Percentiles rank a stretch among this genome's conserved stretches.
These are phyloP conservation scores for Oncorhynchus tshawytscha DNA, from an alignment of 2,113 vertebrate species.

Conservation along the genomic window DNA sequence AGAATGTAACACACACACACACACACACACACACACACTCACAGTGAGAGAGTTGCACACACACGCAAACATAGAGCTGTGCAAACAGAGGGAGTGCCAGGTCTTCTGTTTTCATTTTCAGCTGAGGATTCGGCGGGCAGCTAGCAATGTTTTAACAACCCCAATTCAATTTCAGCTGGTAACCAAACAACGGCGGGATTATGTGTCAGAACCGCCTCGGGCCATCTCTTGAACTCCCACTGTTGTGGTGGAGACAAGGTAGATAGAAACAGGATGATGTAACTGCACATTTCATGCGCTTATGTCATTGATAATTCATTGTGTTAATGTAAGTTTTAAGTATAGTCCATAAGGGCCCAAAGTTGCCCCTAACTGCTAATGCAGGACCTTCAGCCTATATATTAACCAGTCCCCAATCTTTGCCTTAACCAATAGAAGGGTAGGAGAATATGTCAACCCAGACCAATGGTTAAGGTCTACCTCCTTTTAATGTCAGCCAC, in stretches of 20 bases:
- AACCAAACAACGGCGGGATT: constrained; percentile 19
- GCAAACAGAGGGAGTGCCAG: constrained; percentile 21
- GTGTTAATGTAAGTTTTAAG: no score
- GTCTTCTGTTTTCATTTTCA: constrained; percentile 21
- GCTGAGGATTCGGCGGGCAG: constrained; percentile 11
- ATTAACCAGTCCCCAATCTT: no score
- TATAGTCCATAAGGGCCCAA: no score
- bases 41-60: no score
- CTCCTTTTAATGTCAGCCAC: no score
- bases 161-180: constrained; percentile 33
- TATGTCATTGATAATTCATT: neutral
- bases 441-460: no score
- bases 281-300: neutral
- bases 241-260: constrained; percentile 6
- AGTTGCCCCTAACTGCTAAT: no score
- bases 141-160: constrained; percentile 22
- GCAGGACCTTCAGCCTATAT: no score
- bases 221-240: neutral
- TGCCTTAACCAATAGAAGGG: no score
- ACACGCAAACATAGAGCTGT: neutral
- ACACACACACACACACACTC: no score
- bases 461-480: no score
- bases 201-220: neutral
- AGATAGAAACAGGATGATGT: neutral
- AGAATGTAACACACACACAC: constrained; percentile 14